These are phyloP conservation scores for Leucosticte australis DNA, from an alignment of 2,113 vertebrate genomes.

Conservation along the genomic window DNA sequence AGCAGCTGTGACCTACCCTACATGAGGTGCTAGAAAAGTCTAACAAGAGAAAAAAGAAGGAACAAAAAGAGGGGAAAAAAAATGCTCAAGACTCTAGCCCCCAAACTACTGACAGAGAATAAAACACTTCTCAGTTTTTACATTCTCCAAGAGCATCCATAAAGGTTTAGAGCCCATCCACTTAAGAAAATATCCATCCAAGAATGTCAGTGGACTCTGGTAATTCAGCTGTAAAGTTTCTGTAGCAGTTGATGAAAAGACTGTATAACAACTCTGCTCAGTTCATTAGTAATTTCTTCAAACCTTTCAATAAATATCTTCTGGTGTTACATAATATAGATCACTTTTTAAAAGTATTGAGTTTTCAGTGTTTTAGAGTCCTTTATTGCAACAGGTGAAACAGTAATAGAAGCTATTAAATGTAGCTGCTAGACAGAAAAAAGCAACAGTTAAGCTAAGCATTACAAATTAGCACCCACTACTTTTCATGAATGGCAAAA, in stretches of 20 bases:
- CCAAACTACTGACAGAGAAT: background rate
- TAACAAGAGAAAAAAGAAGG: background rate
- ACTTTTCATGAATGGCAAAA: background rate
- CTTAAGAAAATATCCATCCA: background rate
- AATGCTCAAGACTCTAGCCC: background rate
- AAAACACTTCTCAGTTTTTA: background rate
- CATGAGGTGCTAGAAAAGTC: rapidly evolving
- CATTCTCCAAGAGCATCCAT: background rate
- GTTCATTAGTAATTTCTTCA: background rate
- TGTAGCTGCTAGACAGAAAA: background rate
- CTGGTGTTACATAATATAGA: background rate
- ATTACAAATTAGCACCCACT: background rate
- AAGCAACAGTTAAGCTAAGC: background rate
- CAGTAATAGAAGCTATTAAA: background rate
- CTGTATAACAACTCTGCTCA: background rate
- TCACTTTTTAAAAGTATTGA: background rate
- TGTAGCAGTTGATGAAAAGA: background rate
- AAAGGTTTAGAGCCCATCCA: background rate
- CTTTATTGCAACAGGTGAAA: background rate
- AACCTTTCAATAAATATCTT: background rate
- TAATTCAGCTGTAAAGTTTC: background rate
- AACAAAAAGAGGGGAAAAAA: background rate
- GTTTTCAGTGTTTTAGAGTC: background rate
- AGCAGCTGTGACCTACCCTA: background rate
- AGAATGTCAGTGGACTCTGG: background rate